Conservation (phyloP, 2,113 vertebrate genomes). For the Rhinolophus sinicus region DNA sequence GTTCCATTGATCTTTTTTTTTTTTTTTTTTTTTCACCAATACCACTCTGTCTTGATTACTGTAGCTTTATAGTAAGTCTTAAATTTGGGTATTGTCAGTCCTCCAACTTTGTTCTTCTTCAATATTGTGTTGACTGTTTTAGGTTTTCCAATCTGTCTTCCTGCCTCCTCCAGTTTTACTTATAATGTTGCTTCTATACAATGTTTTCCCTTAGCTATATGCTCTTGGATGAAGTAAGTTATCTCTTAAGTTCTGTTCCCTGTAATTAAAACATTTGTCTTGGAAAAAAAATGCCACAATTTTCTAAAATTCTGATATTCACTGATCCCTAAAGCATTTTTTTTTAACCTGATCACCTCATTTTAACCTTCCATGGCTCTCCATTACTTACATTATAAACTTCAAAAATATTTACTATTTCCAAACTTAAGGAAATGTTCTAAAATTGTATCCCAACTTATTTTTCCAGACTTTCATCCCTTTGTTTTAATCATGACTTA, state of each 20-base stretch:
- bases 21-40: neutral
- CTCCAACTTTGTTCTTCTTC: neutral
- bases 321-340: neutral
- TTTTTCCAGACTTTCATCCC: neutral
- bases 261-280: conserved; percentile 20
- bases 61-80: neutral
- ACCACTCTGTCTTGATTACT: neutral
- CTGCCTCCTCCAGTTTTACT: neutral
- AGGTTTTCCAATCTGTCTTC: neutral
- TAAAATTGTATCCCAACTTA: neutral
- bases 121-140: neutral
- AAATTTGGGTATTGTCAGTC: neutral
- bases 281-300: neutral
- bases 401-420: neutral
- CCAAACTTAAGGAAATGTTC: neutral
- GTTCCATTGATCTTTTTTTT: neutral
- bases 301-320: neutral
- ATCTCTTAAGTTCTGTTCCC: neutral
- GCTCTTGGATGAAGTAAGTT: neutral
- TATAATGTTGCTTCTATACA: neutral
- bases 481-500: neutral
- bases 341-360: neutral
- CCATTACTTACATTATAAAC: neutral
- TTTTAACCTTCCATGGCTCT: neutral
- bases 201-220: neutral